These are phyloP conservation scores for Amphipoea lucens DNA, from an alignment of 2,888 invertebrate species.

Conservation along the genomic window DNA sequence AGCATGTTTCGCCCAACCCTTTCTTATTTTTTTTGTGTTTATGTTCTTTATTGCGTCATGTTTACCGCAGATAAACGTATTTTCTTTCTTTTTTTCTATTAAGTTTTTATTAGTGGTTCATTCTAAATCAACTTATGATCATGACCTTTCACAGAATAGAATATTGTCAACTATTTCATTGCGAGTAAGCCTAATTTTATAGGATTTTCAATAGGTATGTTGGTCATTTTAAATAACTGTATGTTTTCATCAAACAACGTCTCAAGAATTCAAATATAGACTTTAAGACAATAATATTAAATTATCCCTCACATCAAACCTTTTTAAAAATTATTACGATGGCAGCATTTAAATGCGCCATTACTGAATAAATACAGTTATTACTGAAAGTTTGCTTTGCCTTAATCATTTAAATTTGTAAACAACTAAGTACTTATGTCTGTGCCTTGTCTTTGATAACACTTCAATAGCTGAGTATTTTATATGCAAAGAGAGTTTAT, in stretches of 20 bases:
- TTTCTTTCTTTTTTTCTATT: no score
- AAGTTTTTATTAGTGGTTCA: no score
- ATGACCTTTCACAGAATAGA: no score
- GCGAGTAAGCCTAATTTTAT: no score
- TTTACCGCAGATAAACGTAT: no score
- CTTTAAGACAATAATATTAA: conserved; percentile 59
- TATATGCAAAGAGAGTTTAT: background rate
- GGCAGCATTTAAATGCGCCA: conserved; percentile 3
- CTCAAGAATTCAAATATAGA: conserved; percentile 70
- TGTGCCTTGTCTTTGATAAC: conserved; percentile 8
- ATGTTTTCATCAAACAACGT: conserved; percentile 43
- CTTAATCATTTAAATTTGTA: background rate
- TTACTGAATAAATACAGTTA: conserved; percentile 13
- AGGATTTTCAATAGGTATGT: background rate
- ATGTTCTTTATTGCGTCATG: no score
- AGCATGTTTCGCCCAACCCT: no score
- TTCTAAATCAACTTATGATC: no score
- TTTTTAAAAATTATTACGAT: conserved; percentile 53
- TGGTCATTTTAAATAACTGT: background rate
- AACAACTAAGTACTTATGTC: background rate
- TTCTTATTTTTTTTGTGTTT: no score
- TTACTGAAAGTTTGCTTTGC: conserved; percentile 1
- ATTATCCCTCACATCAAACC: conserved; percentile 44
- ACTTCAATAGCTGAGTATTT: conserved; percentile 6
- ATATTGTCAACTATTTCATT: no score